phyloP scores from a whole-genome alignment of 2,113 vertebrate genomes.

The Phyllopteryx taeniolatus region DNA sequence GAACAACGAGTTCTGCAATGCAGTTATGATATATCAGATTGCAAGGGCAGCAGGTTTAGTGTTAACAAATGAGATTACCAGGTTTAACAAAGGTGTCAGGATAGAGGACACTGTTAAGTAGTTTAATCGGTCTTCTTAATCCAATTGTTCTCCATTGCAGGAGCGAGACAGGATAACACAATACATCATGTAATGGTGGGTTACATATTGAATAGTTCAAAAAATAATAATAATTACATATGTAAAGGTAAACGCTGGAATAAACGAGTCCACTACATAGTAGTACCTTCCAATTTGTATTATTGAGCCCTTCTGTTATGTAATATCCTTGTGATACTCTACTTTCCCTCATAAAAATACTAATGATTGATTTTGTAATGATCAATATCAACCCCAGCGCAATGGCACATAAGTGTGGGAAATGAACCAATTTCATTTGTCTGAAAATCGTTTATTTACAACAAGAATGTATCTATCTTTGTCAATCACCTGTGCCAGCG shows the following conservation, averaged over 20 bases:
- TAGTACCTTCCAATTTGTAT: slow-evolving; percentile 58
- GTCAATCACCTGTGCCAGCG: background rate
- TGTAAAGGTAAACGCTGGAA: slow-evolving; percentile 16
- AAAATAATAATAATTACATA: background rate
- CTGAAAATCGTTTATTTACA: no score
- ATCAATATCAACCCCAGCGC: background rate
- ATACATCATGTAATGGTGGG: background rate
- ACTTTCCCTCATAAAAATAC: slow-evolving; percentile 23
- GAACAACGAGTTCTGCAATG: background rate
- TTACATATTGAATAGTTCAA: background rate
- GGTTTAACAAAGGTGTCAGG: slow-evolving; percentile 62
- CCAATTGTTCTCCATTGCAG: slow-evolving; percentile 38
- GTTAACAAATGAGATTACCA: slow-evolving; percentile 72
- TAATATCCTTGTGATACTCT: slow-evolving; percentile 40
- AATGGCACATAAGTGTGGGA: background rate
- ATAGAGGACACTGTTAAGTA: slow-evolving; percentile 61
- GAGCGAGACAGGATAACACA: background rate
- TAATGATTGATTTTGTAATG: slow-evolving; percentile 9
- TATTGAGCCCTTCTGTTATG: slow-evolving; percentile 30
- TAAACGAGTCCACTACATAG: slow-evolving; percentile 42
- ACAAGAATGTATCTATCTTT: background rate
- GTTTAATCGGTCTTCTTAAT: slow-evolving; percentile 63
- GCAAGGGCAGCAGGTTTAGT: slow-evolving; percentile 59
- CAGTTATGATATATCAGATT: slow-evolving; percentile 10
- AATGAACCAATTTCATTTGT: no score